Evolutionary conservation across 1,140 invertebrate species (phyloP).

Genomic region (Musca vetustissima): DNA sequence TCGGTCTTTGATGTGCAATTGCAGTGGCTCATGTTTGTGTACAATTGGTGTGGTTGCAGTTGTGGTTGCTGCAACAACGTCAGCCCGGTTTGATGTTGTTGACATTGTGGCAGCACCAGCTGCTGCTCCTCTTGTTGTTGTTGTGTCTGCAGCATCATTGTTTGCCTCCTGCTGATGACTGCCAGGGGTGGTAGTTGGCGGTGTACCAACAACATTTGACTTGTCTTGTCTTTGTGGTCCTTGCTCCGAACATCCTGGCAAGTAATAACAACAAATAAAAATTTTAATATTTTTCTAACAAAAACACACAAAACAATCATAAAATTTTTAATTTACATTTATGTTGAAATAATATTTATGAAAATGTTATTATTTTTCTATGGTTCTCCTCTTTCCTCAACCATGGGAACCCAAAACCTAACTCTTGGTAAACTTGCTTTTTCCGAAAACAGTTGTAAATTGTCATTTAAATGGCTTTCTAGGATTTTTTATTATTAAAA

Average conservation of each 20-base stretch:
- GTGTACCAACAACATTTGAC: slow-evolving; percentile 2
- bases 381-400: no score
- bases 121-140: no score
- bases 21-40: slow-evolving; percentile 47
- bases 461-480: no score
- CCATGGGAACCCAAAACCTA: no score
- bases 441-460: no score
- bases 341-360: slow-evolving; percentile 15
- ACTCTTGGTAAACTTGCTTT: no score
- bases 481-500: no score
- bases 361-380: neutral
- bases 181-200: slow-evolving; percentile 16
- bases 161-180: neutral
- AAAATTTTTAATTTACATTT: slow-evolving; percentile 15
- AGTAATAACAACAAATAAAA: neutral
- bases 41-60: slow-evolving; percentile 1
- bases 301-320: no score
- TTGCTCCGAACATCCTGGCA: neutral
- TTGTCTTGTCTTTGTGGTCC: neutral
- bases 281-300: slow-evolving; percentile 1
- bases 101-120: neutral
- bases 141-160: neutral
- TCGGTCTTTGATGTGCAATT: slow-evolving; percentile 51
- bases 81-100: neutral
- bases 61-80: slow-evolving; percentile 19